Evolutionary conservation across 2,113 vertebrate species (phyloP), one percentile per base, ranked within the genome.

Genomic region (Charina bottae): DNA sequence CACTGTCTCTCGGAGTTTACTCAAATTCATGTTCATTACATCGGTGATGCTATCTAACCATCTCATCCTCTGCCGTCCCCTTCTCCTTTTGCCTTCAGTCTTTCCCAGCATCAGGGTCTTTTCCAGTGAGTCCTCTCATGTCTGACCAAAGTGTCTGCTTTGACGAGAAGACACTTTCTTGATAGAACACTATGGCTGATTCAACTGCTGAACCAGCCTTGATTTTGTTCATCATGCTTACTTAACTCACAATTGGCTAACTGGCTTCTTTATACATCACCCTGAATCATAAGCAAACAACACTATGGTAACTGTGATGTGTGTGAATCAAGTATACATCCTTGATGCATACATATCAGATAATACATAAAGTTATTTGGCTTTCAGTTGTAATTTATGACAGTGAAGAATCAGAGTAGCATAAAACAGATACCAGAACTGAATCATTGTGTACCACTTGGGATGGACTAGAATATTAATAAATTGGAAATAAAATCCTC

Each of bases 401-500:
- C 23, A 24, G 11, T 89, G 88, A 37, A n/a, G 1, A 64, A 72
- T 42, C n/a, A 37, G 6, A 15, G 49, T 8, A 88, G 23, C 59
- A 28, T 46, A 60, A 92, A 88, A 60, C 8, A 60, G n/a, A 72
- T 12, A 23, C 3, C 3, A 46, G 23, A 62, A 24, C 2, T 26
- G 72, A 92, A 54, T 58, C 2, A 7, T n/a, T 59, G 3, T 62
- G 12, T 54, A 26, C 72, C 92, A 56, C 58, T 92, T 93, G 84
- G 78, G 26, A 92, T 94, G 92, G 88, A 59, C 95, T 93, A 95
- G 93, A 95, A 93, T 92, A 85, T 93, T 93, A 0, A 83, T 92
- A 92, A 96, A 93, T 91, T 46, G 90, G 92, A 96, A 94, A 95
- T 95, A 94, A 96, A 97, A 97, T 96, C 95, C 95, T 93, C 94